Percentiles rank a stretch among this genome's conserved stretches.
These are phyloP conservation scores for Ganaspis brasiliensis DNA, from an alignment of 2,888 invertebrate genomes.

Conservation along the genomic window DNA sequence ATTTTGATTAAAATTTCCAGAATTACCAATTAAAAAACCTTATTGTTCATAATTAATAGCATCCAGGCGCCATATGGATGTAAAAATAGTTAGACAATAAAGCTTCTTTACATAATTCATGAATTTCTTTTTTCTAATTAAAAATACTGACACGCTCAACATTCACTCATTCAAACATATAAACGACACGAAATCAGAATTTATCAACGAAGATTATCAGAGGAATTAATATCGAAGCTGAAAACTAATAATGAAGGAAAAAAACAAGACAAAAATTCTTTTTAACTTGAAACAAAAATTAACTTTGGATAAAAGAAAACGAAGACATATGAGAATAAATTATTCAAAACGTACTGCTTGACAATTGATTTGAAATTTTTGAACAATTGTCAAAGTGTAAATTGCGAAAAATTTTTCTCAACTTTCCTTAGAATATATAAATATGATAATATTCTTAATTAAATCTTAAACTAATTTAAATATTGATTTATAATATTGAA, in stretches of 20 bases:
- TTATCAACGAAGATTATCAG: slow-evolving; percentile 18
- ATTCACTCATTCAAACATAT: slow-evolving; percentile 43
- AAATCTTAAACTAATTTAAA: slow-evolving; percentile 22
- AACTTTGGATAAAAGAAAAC: slow-evolving; percentile 41
- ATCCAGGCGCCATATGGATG: slow-evolving; percentile 62
- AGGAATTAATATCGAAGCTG: slow-evolving; percentile 45
- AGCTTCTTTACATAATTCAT: background rate
- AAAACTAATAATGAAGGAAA: slow-evolving; percentile 34
- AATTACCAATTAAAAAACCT: background rate
- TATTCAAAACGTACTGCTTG: slow-evolving; percentile 68
- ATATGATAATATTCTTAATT: slow-evolving; percentile 13
- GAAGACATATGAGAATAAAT: slow-evolving; percentile 55
- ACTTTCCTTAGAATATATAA: slow-evolving; percentile 41
- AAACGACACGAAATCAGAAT: slow-evolving; percentile 45
- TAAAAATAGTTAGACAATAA: slow-evolving; percentile 45
- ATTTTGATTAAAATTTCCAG: background rate
- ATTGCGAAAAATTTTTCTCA: slow-evolving; percentile 70
- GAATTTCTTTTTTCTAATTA: background rate
- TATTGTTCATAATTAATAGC: slow-evolving; percentile 1
- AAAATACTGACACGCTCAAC: background rate
- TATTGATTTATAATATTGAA: background rate
- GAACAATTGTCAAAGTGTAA: slow-evolving; percentile 66
- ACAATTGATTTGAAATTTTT: slow-evolving; percentile 59
- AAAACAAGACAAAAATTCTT: slow-evolving; percentile 36
- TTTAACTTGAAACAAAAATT: slow-evolving; percentile 12